phyloP scores from a whole-genome alignment of 2,888 invertebrate genomes.

The Amphipoea lucens region DNA sequence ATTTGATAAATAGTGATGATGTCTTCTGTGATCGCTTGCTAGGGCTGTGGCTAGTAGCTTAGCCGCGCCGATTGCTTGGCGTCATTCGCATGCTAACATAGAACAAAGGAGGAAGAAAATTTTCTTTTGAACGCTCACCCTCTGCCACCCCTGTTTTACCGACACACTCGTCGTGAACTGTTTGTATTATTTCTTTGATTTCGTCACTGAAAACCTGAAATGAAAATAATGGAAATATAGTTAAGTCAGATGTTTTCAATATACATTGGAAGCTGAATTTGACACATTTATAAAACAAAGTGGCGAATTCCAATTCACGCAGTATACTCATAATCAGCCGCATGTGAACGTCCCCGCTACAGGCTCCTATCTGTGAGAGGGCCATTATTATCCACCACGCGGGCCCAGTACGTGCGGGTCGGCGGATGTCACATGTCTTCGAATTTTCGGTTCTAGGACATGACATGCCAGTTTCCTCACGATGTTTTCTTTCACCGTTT shows the following conservation, averaged over 20 bases:
- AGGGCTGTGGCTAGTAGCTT: conserved; percentile 69
- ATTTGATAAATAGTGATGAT: conserved; percentile 18
- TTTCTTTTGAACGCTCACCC: conserved; percentile 85
- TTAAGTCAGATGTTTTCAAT: conserved; percentile 62
- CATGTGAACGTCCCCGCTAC: not conserved
- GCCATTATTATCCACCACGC: no score
- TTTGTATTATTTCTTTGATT: conserved; percentile 88
- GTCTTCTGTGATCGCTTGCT: conserved; percentile 40
- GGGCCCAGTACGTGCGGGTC: not conserved
- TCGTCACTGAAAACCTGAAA: conserved; percentile 87
- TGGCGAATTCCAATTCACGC: not conserved
- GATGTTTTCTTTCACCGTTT: not conserved
- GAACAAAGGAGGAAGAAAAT: conserved; percentile 86
- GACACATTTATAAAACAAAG: conserved; percentile 16
- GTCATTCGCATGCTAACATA: conserved; percentile 82
- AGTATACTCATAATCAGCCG: not conserved
- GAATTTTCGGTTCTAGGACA: not conserved
- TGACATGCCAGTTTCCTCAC: not conserved
- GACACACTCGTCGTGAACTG: conserved; percentile 88
- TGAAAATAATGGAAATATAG: conserved; percentile 68
- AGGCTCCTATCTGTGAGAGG: no score
- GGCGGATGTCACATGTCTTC: not conserved
- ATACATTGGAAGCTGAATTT: conserved; percentile 26
- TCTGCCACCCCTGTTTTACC: conserved; percentile 86
- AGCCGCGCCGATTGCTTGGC: conserved; percentile 80